Base-by-base conservation (phyloP, 2,888 invertebrate species). In the Aleiodes testaceus region DNA sequence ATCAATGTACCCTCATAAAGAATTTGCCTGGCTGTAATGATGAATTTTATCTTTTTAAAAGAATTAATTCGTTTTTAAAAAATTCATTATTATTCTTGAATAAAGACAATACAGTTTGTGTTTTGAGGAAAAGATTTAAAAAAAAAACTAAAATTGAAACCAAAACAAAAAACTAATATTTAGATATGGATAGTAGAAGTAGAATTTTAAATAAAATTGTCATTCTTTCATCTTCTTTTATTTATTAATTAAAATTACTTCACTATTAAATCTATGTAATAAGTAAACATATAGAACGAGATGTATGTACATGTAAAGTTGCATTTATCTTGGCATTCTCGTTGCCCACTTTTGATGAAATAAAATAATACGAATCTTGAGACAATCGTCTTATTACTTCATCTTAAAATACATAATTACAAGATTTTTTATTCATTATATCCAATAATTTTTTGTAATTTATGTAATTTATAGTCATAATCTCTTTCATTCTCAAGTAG, bases 281-380 rank as follows among this genome's bases (percentile, higher is more conserved):
- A 63, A 63, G 44, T 63, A 63, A 63, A 63, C 63, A 45, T 55
- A 36, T 45, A 63, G 47, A 22, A 20, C 44, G 20, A 22, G 22
- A 45, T 63, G 45, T 47, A 63, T 63, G 59, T 59, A 59, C 59
- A 59, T 59, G 59, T 59, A 36, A 59, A 59, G 59, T 42, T 42
- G 18, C 42, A 59, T 42, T 59, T 36, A 36, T 36, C 36, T 36
- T 63, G 22, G 14, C 44, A 63, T 44, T 26, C n/a, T 53, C 59
- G 42, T 59, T 45, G 18, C 44, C 44, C 45, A 52, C 16, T 30
- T 30, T 55, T 63, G 47, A 45, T 45, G 22, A 47, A 59, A 63
- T 63, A 63, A 63, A 63, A 45, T 26, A 45, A 63, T 63, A 18
- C 36, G 20, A 63, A 16, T 45, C 22, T 44, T 22, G 20, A 45